phyloP scores from a whole-genome alignment of 2,888 invertebrate species.

The Brenthis daphne region DNA sequence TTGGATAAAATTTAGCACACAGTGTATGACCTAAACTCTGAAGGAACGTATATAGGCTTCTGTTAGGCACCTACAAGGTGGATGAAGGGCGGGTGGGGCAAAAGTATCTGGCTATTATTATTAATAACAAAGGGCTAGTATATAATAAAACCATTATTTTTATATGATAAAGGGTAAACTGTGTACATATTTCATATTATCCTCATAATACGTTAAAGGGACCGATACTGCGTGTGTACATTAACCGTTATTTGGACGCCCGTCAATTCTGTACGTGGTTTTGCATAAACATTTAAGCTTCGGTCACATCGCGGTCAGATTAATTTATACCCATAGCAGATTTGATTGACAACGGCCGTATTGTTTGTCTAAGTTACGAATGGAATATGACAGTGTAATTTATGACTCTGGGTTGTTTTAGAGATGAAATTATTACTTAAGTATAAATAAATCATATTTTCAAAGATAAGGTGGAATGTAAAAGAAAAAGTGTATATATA shows the following conservation, averaged over 20 bases:
- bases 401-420: slow-evolving; percentile 9
- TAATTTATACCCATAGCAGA: slow-evolving; percentile 38
- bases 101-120: too few species aligned
- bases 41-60: too few species aligned
- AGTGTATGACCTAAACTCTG: too few species aligned
- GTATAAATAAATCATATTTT: neutral
- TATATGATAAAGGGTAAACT: slow-evolving; percentile 14
- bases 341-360: slow-evolving; percentile 39
- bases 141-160: neutral
- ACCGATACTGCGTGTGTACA: slow-evolving; percentile 32
- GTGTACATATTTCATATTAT: slow-evolving; percentile 20
- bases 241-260: slow-evolving; percentile 37
- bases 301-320: slow-evolving; percentile 37
- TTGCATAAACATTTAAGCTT: slow-evolving; percentile 63
- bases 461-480: too few species aligned
- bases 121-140: neutral
- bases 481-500: too few species aligned
- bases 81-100: too few species aligned
- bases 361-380: slow-evolving; percentile 31
- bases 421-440: slow-evolving; percentile 4
- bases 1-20: too few species aligned
- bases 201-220: slow-evolving; percentile 27
- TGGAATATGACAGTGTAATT: slow-evolving; percentile 32
- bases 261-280: slow-evolving; percentile 44
- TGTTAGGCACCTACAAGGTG: too few species aligned